Base-by-base conservation (phyloP, 2,113 vertebrate genomes). In the Ictidomys tridecemlineatus region DNA sequence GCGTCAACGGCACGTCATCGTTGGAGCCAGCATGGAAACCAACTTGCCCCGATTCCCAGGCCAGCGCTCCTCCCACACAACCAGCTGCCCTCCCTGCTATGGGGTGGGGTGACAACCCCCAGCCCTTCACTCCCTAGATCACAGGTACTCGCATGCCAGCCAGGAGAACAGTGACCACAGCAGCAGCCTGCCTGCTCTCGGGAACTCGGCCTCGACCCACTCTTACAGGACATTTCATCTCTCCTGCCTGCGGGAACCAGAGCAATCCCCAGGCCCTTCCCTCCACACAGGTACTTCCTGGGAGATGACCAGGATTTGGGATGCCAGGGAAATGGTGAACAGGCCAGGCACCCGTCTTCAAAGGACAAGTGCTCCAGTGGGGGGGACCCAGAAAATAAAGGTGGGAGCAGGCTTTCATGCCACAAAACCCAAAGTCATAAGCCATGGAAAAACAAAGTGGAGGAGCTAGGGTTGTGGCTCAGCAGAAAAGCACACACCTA, bases 121-220 rank as follows among this genome's bases (percentile, higher is more conserved):
- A 7, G 3, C 37, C 74, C 80, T 39, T 32, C 39, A 45, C 63
- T 56, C 9, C 58, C 24, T 0, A 4, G n/a, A n/a, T 4, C 37
- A 56, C 4, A 20, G 56, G 56, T 18, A 56, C 56, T 56, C 56
- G 17, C 39, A 69, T 20, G 61, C 11, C 8, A 10, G 78, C 56
- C n/a, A 45, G 18, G 2, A 2, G 32, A 34, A 2, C 4, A 0
- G 37, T 26, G 22, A 42, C 22, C 3, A 30, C 14, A 42, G 63
- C 48, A 61, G 32, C 37, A 8, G 13, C 7, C 26, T 26, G 24
- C 67, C 28, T 0, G 2, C 5, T 8, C 37, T 53, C 0, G 0
- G 34, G 39, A 17, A 39, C 58, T 84, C 11, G 2, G 26, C 18
- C 34, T 56, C 18, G 1, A 3, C n/a, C 65, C 26, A 16, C 11